Evolutionary conservation across 2,113 vertebrate species (phyloP).

Genomic region (Ptychochromis oligacanthus): DNA sequence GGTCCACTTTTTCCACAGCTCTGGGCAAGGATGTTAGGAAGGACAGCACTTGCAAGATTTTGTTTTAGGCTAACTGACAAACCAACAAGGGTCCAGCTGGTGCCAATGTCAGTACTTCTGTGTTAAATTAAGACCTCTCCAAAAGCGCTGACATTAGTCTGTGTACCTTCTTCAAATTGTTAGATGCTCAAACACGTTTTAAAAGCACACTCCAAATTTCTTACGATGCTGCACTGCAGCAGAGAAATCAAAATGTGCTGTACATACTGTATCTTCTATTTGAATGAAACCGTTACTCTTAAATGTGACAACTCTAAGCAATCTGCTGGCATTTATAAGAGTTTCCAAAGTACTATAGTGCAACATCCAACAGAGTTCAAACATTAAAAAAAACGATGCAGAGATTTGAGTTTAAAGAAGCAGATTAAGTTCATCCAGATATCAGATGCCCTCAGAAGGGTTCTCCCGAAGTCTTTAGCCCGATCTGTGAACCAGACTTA

Average conservation of each 20-base stretch:
- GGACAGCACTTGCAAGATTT: neutral
- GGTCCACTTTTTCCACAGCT: neutral
- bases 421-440: neutral
- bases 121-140: conserved; percentile 37
- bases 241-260: neutral
- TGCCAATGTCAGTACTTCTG: conserved; percentile 15
- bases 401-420: neutral
- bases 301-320: too few species aligned
- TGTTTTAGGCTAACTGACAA: conserved; percentile 5
- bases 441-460: neutral
- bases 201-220: conserved; percentile 11
- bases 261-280: neutral
- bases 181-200: conserved; percentile 4
- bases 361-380: neutral
- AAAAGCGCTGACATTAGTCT: conserved; percentile 15
- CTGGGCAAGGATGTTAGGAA: conserved; percentile 14
- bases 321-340: neutral
- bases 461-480: neutral
- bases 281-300: too few species aligned
- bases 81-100: conserved; percentile 18
- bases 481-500: neutral
- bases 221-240: neutral
- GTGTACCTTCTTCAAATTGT: neutral
- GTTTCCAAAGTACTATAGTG: conserved; percentile 22
- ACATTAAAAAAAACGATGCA: conserved; percentile 12